Base-by-base conservation (phyloP, 2,888 invertebrate species). In the Rhingia campestris region DNA sequence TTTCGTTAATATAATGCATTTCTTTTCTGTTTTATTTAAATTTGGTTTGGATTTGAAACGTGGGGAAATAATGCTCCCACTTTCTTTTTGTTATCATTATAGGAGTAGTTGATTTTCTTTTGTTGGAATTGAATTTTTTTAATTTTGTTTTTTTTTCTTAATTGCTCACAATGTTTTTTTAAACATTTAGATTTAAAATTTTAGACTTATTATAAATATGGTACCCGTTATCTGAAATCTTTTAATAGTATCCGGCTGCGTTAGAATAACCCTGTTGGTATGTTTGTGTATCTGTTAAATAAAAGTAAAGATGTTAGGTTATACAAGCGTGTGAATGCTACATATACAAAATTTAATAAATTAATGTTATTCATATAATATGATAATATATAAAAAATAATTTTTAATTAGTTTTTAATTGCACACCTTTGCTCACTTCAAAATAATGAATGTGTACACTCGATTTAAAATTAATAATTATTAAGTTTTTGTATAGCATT, bases 251-350 rank as follows among this genome's bases (percentile, higher is more conserved):
- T 86, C 90, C 91, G 86, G 91, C 89, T 86, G 91, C 88, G 86
- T 90, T 91, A 53, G 91, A 89, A 87, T 91, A 91, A 86, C 89
- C 89, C 86, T 91, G 91, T 81, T 91, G 90, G 87, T 91, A 91
- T 73, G 90, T 87, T 87, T 91, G 91, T 59, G 91, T 88, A 88
- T 91, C 91, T 91, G 81, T 54, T 56, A 66, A 63, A 67, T 53
- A 61, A 37, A 76, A 59, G n/a, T 30, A 14, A 30, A 49, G 22
- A 33, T 41, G 41, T n/a, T 39, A 32, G 4, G 12, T 64, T 22
- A 7, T 7, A 66, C 30, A 22, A 22, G 22, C 22, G 22, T 22
- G 22, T 22, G 2, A 22, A 22, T 22, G 22, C 22, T 2, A 22
- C 22, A 22, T 22, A 22, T 22, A 22, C 1, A 22, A 22, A 22